Evolutionary conservation across 2,888 invertebrate genomes (phyloP).

Genomic region (Acleris laterana): DNA sequence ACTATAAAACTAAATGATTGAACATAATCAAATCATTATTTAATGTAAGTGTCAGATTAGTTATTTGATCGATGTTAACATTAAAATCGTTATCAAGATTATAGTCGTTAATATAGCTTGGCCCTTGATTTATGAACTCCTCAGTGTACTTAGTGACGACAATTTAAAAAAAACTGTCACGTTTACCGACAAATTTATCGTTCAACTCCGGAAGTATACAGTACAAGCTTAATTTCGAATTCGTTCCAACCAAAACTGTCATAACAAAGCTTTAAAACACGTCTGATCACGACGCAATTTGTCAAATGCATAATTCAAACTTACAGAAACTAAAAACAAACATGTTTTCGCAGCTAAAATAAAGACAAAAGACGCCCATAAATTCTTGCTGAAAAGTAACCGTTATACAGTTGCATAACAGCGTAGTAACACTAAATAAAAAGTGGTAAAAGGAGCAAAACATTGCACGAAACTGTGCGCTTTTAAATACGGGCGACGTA

Average conservation of each 20-base stretch:
- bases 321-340: conserved; percentile 68
- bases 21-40: conserved; percentile 45
- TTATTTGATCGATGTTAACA: conserved; percentile 58
- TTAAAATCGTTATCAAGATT: conserved; percentile 52
- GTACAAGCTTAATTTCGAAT: conserved; percentile 16
- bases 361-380: conserved; percentile 80
- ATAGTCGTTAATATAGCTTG: conserved; percentile 12
- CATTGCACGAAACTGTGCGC: conserved; percentile 81
- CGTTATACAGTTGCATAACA: conserved; percentile 83
- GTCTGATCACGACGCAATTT: conserved; percentile 36
- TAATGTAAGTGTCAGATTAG: conserved; percentile 52
- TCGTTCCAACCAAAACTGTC: conserved; percentile 2
- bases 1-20: too few species aligned
- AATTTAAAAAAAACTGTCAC: conserved; percentile 33
- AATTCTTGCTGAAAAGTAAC: conserved; percentile 81
- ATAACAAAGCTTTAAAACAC: conserved; percentile 18
- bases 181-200: conserved; percentile 27
- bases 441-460: conserved; percentile 78
- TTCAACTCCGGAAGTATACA: conserved; percentile 28
- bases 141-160: conserved; percentile 21
- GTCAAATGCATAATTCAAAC: conserved; percentile 56
- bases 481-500: conserved; percentile 84
- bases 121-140: conserved; percentile 27
- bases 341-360: conserved; percentile 74
- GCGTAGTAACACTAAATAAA: conserved; percentile 81